Base-by-base conservation (phyloP, 2,888 invertebrate genomes). In the Prostheceraeus crozeri region DNA sequence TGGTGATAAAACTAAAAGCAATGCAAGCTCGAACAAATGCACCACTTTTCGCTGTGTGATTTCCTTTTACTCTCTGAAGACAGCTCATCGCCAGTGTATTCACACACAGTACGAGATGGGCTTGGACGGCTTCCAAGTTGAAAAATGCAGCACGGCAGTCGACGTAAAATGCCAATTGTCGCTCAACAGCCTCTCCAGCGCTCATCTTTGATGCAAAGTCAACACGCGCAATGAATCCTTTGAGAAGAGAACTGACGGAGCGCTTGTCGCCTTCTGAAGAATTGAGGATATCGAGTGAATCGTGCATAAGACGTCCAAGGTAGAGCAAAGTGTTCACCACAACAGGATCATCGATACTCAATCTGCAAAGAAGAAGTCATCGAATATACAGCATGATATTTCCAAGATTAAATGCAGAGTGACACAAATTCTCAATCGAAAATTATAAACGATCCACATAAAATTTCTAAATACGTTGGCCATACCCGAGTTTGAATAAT, bases 1-100 rank as follows among this genome's bases (percentile, higher is more conserved):
- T 87, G 6, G 94, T 94, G 63, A 96, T 91, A 77, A 85, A 94
- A 76, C 86, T 85, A 78, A 88, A 96, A 0, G 96, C 94, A 45
- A 88, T 85, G 79, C 94, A 94, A 1, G 94, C 93, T 72, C 77
- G 67, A 28, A 87, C 86, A 79, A 91, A 86, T 67, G 87, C 84
- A 11, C 84, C 83, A 1, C 87, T 87, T 75, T 86, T 85, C 63
- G 83, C 80, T 0, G 85, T 84, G 69, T 87, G 86, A 85, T 82
- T 55, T 65, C 69, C 79, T 81, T 66, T 1, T 74, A 72, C 45
- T 74, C 70, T 55, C 55, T 16, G 45, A 33, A 16, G 78, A 11
- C 82, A 84, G 70, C 19, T 23, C 66, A 85, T 83, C 2, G 87
- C 82, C 63, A 91, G 77, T 62, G 82, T 81, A 77, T 89, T 89